A percentile compares a stretch with the other conserved stretches of the same genome.
phyloP scores from a whole-genome alignment of 2,113 vertebrate species.

The Cinclus cinclus region DNA sequence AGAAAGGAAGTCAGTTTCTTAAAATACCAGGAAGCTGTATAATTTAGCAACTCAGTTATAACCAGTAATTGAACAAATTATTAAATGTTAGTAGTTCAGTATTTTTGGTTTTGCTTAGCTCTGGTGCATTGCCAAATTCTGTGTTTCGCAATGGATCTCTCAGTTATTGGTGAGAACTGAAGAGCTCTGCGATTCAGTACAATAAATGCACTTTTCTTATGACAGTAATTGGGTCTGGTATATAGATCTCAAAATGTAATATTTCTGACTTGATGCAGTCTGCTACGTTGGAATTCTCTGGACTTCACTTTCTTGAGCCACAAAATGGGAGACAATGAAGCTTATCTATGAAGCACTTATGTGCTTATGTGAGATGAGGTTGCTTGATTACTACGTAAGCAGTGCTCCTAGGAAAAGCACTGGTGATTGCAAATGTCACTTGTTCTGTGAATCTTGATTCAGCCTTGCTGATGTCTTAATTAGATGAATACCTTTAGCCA shows the following conservation, averaged over 20 bases:
- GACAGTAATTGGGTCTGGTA: not conserved
- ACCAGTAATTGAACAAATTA: not conserved
- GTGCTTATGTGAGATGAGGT: not conserved
- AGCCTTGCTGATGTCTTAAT: not conserved
- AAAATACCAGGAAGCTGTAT: not conserved
- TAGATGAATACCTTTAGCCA: not conserved
- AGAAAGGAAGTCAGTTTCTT: not conserved
- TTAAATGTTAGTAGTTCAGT: not conserved
- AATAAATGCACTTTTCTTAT: constrained; percentile 1
- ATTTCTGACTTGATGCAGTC: not conserved
- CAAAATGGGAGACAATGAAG: not conserved
- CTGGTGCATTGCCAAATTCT: not conserved
- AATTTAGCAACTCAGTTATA: not conserved
- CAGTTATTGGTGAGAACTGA: not conserved
- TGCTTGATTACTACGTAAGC: not conserved
- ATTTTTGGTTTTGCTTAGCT: not conserved
- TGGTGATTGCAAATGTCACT: constrained; percentile 21
- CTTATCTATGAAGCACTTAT: not conserved
- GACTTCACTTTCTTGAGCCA: not conserved
- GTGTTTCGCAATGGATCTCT: not conserved
- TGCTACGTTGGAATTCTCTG: not conserved
- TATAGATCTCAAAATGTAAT: not conserved
- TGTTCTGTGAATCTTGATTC: not conserved
- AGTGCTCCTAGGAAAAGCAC: not conserved
- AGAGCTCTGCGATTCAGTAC: not conserved